These are phyloP conservation scores for Papilio polytes DNA, from an alignment of 1,140 invertebrate species.

Conservation along the genomic window DNA sequence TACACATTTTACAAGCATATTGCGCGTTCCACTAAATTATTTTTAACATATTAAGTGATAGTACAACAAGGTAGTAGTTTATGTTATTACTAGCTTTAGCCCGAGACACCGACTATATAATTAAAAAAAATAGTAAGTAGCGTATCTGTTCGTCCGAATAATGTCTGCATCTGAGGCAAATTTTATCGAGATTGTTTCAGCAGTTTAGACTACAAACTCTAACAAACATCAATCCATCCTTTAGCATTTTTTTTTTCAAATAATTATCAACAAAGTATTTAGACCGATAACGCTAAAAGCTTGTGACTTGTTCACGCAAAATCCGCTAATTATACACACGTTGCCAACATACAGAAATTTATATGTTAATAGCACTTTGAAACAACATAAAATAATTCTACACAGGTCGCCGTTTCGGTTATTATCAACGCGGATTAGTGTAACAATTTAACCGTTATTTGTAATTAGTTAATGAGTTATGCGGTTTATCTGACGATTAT, in stretches of 20 bases:
- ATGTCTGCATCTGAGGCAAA: too few species aligned
- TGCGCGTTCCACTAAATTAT: not conserved
- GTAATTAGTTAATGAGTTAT: not conserved
- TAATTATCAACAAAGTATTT: too few species aligned
- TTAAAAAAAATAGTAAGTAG: too few species aligned
- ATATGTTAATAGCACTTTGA: slow-evolving; percentile 20
- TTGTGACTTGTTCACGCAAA: not conserved
- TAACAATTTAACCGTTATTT: not conserved
- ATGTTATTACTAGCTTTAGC: too few species aligned
- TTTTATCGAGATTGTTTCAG: too few species aligned
- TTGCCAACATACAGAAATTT: slow-evolving; percentile 13
- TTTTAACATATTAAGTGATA: not conserved
- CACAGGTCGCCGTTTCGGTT: not conserved
- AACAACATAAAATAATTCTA: slow-evolving; percentile 19
- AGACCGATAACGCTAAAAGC: not conserved
- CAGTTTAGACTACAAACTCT: too few species aligned
- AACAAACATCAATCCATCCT: too few species aligned
- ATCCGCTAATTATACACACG: slow-evolving; percentile 19
- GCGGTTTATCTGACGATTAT: not conserved
- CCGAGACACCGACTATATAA: too few species aligned
- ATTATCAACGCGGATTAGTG: slow-evolving; percentile 3
- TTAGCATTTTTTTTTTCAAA: too few species aligned
- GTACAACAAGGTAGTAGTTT: too few species aligned
- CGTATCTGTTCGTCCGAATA: too few species aligned
- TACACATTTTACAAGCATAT: slow-evolving; percentile 34